Base-by-base conservation (phyloP, 2,888 invertebrate genomes). In the Amiota mariae region DNA sequence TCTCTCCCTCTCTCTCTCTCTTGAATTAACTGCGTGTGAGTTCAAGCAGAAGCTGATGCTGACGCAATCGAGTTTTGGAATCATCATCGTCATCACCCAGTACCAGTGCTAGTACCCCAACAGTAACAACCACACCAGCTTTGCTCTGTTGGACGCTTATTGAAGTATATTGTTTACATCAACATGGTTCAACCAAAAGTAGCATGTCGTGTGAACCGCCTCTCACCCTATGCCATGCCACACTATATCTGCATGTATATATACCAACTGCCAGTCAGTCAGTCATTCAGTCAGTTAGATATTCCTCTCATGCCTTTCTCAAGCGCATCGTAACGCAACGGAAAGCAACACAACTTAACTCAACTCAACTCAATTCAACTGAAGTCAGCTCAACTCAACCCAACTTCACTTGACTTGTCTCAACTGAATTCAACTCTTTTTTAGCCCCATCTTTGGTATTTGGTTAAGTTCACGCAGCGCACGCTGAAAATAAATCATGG, bases 401-500 rank as follows among this genome's bases (percentile, higher is more conserved):
- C 15, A 15, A n/a, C 56, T 56, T 56, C 56, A 13, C 56, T 15
- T 56, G 13, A 15, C 36, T 61, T 61, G 12, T 20, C 61, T 67
- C 47, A 71, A 48, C 36, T 36, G 36, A 36, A 12, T 57, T 51
- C 54, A n/a, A 12, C 54, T 51, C n/a, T 12, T 51, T 51, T 51
- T 51, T 51, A 24, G 54, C 10, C n/a, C n/a, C n/a, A 24, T 63
- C 20, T 46, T 78, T 79, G 79, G 64, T 51, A 20, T 71, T 59
- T 47, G 63, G 74, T 77, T 68, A 54, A 68, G 82, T 83, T 80
- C 85, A 85, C 79, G 83, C 84, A 82, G 84, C 85, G 84, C 82
- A 85, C 80, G 84, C 82, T 85, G 83, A 88, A 88, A 88, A 88
- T 88, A 88, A 88, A 88, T 88, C 88, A 87, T 86, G 78, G 78